These are phyloP conservation scores for Sarcophaga rosellei DNA, from an alignment of 2,888 invertebrate genomes.

Conservation along the genomic window DNA sequence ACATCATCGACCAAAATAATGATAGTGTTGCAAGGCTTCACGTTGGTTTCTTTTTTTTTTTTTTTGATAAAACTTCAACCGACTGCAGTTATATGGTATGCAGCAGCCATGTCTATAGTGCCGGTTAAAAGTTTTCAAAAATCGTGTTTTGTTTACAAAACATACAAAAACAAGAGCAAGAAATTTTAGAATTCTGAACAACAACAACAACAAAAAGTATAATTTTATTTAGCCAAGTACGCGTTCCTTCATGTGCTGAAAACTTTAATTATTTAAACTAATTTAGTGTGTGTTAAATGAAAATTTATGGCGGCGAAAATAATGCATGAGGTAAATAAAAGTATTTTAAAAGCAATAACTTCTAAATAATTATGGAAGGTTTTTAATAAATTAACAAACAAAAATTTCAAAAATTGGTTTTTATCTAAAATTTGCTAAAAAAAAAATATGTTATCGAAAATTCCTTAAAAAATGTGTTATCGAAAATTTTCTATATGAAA, in stretches of 20 bases:
- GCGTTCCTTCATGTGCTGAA: slow-evolving; percentile 20
- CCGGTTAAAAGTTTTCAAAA: slow-evolving; percentile 41
- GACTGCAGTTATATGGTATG: background rate
- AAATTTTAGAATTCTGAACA: background rate
- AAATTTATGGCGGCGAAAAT: background rate
- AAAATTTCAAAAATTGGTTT: too few relatives aligned
- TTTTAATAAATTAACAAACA: too few relatives aligned
- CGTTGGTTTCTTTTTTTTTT: background rate
- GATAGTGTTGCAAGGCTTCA: slow-evolving; percentile 8
- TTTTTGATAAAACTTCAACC: background rate
- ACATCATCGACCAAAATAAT: slow-evolving; percentile 10
- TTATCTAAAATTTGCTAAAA: too few relatives aligned
- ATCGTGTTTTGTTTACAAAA: slow-evolving; percentile 55
- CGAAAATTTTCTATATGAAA: too few relatives aligned
- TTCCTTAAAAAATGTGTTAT: too few relatives aligned
- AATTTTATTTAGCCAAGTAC: slow-evolving; percentile 13
- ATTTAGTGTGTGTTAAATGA: background rate
- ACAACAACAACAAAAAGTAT: background rate
- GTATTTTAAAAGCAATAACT: too few relatives aligned
- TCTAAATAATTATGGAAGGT: too few relatives aligned
- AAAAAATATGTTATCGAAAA: too few relatives aligned
- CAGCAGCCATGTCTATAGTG: background rate
- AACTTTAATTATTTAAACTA: slow-evolving; percentile 18
- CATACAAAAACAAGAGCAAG: background rate
- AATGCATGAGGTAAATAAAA: too few relatives aligned